Evolutionary conservation across 2,888 invertebrate genomes (phyloP).

Genomic region (Lepidocyrtinus sp.): DNA sequence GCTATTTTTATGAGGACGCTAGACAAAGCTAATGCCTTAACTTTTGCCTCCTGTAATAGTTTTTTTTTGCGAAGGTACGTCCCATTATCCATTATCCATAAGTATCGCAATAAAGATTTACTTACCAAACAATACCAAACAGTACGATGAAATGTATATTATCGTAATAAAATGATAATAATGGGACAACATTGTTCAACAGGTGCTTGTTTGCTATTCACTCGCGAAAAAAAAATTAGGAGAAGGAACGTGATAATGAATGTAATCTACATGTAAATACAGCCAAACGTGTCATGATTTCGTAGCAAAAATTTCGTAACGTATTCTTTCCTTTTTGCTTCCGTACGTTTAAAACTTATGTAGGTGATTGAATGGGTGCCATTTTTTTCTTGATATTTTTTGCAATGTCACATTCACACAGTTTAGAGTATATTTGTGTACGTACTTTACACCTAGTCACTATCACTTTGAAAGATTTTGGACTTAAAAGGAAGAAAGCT

Average conservation of each 20-base stretch:
- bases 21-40: neutral
- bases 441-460: neutral
- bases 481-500: conserved; percentile 1
- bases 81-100: neutral
- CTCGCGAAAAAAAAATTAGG: conserved; percentile 8
- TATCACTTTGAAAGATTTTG: neutral
- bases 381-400: neutral
- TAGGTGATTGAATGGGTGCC: neutral
- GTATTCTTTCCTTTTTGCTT: conserved; percentile 5
- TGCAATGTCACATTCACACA: neutral
- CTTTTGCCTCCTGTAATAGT: neutral
- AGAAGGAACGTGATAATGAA: conserved; percentile 65
- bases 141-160: neutral
- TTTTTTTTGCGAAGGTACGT: neutral
- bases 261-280: conserved; percentile 50
- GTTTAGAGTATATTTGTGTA: neutral
- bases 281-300: conserved; percentile 13
- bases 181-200: conserved; percentile 18
- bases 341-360: neutral
- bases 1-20: neutral
- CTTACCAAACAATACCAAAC: conserved; percentile 2
- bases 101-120: conserved; percentile 15
- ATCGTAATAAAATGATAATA: conserved; percentile 13
- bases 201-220: neutral
- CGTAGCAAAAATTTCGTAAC: neutral